Base-by-base conservation (phyloP, 2,797 vertebrate species). In the Rallus crepitans region DNA sequence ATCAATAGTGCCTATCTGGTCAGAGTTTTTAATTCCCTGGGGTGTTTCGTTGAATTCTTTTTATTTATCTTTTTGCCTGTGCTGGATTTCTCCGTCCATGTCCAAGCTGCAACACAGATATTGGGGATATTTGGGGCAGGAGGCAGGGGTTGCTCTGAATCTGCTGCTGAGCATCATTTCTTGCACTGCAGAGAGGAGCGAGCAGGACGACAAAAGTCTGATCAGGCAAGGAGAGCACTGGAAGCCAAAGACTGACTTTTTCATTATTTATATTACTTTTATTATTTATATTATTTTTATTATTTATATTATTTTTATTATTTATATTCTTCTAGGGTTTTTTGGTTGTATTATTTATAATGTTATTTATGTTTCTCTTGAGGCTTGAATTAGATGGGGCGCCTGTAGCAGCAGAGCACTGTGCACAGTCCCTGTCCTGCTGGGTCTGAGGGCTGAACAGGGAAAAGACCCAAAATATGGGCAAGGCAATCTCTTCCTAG, bases 1-100 rank as follows among this genome's bases (percentile, higher is more conserved):
- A 89, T 97, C 96, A 96, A 96, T 97, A 97, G 95, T 81, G 87
- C 91, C 95, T 96, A 90, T 95, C 82, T 97, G 80, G 91, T 83
- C 80, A 90, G 90, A 91, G 89, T 85, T 92, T 96, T 89, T 53
- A 91, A 96, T 93, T 94, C 96, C 90, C 90, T 89, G 35, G 73
- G 56, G 92, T 65, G 45, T 71, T 85, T 45, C 88, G 64, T 76
- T 85, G 68, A 52, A 56, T 30, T 61, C 53, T n/a, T 82, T 15
- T 52, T 52, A 27, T 52, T 52, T 52, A 15, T 52, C 57, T 60
- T 86, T 76, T 66, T 47, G 12, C 48, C 35, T 75, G 39, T 39
- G 20, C 68, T 85, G 65, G 66, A 75, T 79, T 91, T 94, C 66
- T 77, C 60, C 88, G 60, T 47, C 37, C 1, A 0, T 84, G 13